Evolutionary conservation across 2,888 invertebrate species (phyloP), one percentile per base, ranked within the genome.

Genomic region (Marasmarcha lunaedactyla): DNA sequence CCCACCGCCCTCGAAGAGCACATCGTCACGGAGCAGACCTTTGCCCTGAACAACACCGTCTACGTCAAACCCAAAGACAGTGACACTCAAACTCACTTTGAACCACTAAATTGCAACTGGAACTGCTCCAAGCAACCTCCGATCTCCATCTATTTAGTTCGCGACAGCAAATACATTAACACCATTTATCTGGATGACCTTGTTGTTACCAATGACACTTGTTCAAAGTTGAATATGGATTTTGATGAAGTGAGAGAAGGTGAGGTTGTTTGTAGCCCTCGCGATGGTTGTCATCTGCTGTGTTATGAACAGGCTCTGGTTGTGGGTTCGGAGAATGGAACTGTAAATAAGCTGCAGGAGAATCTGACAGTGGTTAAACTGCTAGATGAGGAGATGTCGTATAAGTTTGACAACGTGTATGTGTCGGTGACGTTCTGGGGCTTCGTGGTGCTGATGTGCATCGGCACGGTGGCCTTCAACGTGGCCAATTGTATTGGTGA

Each of bases 401-500:
- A 15, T 27, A 45, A 43, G 5, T 42, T 33, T n/a, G 50, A 51
- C 15, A 67, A 51, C 45, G 64, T 91, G 12, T 91, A 91, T 51
- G 70, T 70, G 43, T 87, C 89, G 0, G 53, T 71, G 0, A 84
- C 86, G 0, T 94, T 93, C 63, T 93, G 92, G 92, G 76, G 85
- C 1, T 93, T 92, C 50, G 88, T 93, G 0, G 47, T 89, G 1
- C 64, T 92, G 14, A 88, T 92, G 84, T 89, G 90, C 34, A 47
- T 91, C 1, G 93, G 93, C 15, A 91, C 89, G 1, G 90, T 93
- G 42, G 90, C 91, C 2, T 94, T 90, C 58, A 94, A 93, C 63
- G 94, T 96, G 0, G 88, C 90, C 25, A 92, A 95, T 55, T 93
- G 92, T 36, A 90, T 96, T 30, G 92, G 93, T 30, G 97, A 97